A percentile compares a stretch with the other conserved stretches of the same genome.
phyloP scores from a whole-genome alignment of 2,888 invertebrate species.

The Ethmia dodecea region DNA sequence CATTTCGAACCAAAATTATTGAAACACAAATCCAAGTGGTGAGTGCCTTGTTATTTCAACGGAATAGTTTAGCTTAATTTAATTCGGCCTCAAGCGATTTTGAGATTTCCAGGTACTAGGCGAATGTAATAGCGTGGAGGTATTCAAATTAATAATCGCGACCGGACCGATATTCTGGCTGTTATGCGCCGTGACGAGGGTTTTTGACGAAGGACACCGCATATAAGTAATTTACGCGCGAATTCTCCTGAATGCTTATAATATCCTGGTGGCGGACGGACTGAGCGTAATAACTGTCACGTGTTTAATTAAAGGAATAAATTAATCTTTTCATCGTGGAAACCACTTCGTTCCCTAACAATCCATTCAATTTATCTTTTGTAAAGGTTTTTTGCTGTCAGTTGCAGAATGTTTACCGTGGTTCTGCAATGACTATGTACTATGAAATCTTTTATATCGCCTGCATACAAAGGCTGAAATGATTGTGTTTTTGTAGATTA shows the following conservation, averaged over 20 bases:
- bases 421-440: no score
- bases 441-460: no score
- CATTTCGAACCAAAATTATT: neutral
- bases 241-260: slow-evolving; percentile 35
- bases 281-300: slow-evolving; percentile 21
- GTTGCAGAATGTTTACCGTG: no score
- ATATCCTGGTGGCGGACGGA: slow-evolving; percentile 37
- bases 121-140: slow-evolving; percentile 30
- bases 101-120: slow-evolving; percentile 23
- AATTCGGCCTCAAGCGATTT: neutral
- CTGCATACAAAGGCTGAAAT: no score
- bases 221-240: slow-evolving; percentile 44
- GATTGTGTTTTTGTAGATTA: no score
- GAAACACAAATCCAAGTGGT: neutral
- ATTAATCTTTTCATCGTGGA: no score
- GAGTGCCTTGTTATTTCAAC: neutral
- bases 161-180: slow-evolving; percentile 38
- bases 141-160: slow-evolving; percentile 29
- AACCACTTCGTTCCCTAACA: no score
- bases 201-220: slow-evolving; percentile 49
- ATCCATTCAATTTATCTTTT: no score
- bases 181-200: slow-evolving; percentile 53
- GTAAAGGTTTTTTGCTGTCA: no score
- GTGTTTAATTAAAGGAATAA: slow-evolving; percentile 6
- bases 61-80: slow-evolving; percentile 1